Evolutionary conservation across 35 echinoderm and acorn worm species (phyloP).

Genomic region (Apostichopus japonicus): DNA sequence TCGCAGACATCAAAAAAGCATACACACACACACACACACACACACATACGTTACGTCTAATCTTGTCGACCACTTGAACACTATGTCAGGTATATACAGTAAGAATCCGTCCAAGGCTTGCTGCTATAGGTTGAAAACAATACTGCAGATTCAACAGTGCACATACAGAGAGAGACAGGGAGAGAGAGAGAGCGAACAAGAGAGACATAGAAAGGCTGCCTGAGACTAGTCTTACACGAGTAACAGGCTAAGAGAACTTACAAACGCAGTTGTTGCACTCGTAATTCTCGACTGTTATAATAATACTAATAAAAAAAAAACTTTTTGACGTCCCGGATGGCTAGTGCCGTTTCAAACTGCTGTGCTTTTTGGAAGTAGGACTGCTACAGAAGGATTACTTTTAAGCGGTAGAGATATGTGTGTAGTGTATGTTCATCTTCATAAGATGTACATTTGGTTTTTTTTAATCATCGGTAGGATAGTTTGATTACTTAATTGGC

Average conservation of each 20-base stretch:
- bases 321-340: slow-evolving; percentile 38
- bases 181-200: too few species aligned
- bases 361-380: not conserved
- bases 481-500: not conserved
- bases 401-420: not conserved
- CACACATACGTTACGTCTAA: not conserved
- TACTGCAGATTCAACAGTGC: not conserved
- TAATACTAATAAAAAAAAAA: not conserved
- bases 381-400: not conserved
- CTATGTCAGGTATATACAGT: not conserved
- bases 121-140: slow-evolving; percentile 6
- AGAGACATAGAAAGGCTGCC: too few species aligned
- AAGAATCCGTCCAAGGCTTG: not conserved
- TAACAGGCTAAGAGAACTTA: not conserved
- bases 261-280: slow-evolving; percentile 20
- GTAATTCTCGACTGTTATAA: not conserved
- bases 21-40: not conserved
- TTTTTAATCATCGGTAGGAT: not conserved
- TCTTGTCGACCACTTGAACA: not conserved
- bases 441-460: not conserved
- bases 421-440: not conserved
- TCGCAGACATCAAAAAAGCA: not conserved
- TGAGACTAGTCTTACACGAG: not conserved
- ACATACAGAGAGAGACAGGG: not conserved
- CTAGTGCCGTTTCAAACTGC: not conserved